phyloP scores from a whole-genome alignment of 2,797 vertebrate species.

The Helicolenus hilgendorfi region DNA sequence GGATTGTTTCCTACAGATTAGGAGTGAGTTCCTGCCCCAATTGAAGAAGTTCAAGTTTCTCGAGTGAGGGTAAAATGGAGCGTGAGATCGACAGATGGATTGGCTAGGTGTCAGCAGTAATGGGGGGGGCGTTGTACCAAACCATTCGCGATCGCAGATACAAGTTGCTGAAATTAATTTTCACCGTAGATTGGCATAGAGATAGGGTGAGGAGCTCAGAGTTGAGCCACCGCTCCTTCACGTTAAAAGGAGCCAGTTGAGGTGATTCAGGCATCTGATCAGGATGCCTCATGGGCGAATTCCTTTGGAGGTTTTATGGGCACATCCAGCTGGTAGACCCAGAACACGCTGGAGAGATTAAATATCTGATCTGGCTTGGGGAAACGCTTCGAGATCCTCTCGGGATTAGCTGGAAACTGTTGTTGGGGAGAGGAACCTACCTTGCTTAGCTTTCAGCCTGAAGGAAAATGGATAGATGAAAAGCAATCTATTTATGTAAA shows the following conservation, averaged over 20 bases:
- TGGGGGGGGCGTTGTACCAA: not conserved
- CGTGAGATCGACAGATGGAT: not conserved
- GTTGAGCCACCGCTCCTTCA: not conserved
- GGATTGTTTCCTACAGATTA: not conserved
- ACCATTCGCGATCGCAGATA: not conserved
- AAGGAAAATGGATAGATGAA: not conserved
- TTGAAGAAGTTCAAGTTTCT: not conserved
- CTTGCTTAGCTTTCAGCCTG: not conserved
- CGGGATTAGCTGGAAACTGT: not conserved
- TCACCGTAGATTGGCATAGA: not conserved
- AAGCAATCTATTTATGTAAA: not conserved
- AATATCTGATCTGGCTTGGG: not conserved
- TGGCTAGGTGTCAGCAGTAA: not conserved
- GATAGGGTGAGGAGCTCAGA: not conserved
- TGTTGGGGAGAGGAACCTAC: not conserved
- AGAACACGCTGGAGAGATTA: not conserved
- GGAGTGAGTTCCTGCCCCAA: not conserved
- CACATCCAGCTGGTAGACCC: not conserved
- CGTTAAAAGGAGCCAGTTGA: not conserved
- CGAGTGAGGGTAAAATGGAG: not conserved
- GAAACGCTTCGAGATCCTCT: not conserved
- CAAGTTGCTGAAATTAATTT: not conserved
- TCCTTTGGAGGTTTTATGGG: fast-evolving
- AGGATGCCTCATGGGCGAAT: not conserved
- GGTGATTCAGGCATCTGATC: not conserved